phyloP scores from a whole-genome alignment of 2,888 invertebrate species.

The Leuctra nigra region DNA sequence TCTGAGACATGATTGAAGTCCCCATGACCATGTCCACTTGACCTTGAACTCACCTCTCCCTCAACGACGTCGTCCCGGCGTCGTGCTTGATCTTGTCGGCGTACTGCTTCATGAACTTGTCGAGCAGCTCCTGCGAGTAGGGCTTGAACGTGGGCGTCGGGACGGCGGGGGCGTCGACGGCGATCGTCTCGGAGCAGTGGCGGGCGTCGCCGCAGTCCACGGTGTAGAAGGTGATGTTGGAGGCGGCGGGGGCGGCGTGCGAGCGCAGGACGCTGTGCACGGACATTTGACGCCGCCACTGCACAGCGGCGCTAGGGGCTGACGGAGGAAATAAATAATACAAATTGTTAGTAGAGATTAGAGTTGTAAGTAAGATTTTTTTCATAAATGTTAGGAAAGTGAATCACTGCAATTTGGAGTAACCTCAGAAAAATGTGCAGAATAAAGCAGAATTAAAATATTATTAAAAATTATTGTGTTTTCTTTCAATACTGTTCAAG shows the following conservation, averaged over 20 bases:
- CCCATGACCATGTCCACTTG: too few species aligned
- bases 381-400: too few species aligned
- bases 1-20: too few species aligned
- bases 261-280: not conserved
- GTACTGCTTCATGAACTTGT: slow-evolving; percentile 55
- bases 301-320: not conserved
- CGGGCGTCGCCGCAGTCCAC: slow-evolving; percentile 28
- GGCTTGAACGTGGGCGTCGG: slow-evolving; percentile 44
- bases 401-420: too few species aligned
- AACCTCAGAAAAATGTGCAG: too few species aligned
- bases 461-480: too few species aligned
- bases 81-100: slow-evolving; percentile 46
- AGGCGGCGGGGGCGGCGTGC: slow-evolving; percentile 27
- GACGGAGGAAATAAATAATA: too few species aligned
- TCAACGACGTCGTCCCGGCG: slow-evolving; percentile 21
- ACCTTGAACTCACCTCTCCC: slow-evolving; percentile 11
- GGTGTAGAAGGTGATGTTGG: slow-evolving; percentile 29
- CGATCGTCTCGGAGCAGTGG: slow-evolving; percentile 25
- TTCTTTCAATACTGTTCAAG: too few species aligned
- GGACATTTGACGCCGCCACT: not conserved
- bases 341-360: too few species aligned
- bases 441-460: too few species aligned
- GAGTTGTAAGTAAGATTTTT: not conserved
- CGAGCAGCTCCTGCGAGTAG: slow-evolving; percentile 44
- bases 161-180: slow-evolving; percentile 25